These are phyloP conservation scores for Leptura quadrifasciata DNA, from an alignment of 2,888 invertebrate species.

Conservation along the genomic window DNA sequence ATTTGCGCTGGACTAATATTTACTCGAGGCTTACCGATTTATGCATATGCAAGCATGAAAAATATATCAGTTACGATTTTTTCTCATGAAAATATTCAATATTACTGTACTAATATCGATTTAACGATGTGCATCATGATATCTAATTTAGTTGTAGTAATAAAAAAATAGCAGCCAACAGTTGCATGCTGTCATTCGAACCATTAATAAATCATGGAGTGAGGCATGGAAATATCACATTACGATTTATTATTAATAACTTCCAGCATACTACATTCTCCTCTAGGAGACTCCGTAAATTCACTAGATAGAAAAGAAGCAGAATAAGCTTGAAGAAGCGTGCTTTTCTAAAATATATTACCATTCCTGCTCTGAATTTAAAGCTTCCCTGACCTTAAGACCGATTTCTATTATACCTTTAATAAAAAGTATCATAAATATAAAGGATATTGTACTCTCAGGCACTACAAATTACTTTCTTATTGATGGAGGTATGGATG, in stretches of 20 bases:
- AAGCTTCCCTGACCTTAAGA: slow-evolving; percentile 43
- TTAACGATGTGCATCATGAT: background rate
- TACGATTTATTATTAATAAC: slow-evolving; percentile 54
- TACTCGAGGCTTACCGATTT: too few relatives aligned
- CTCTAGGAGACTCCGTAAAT: slow-evolving; percentile 49
- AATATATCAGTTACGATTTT: too few relatives aligned
- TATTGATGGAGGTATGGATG: slow-evolving; percentile 9
- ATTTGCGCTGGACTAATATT: too few relatives aligned
- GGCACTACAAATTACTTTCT: slow-evolving; percentile 20
- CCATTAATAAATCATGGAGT: slow-evolving; percentile 21
- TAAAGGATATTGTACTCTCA: slow-evolving; percentile 18
- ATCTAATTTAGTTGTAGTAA: background rate
- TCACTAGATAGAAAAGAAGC: slow-evolving; percentile 49
- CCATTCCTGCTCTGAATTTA: slow-evolving; percentile 46
- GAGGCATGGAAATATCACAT: slow-evolving; percentile 47
- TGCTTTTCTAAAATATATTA: slow-evolving; percentile 46
- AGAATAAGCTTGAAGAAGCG: slow-evolving; percentile 44
- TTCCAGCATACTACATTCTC: slow-evolving; percentile 43
- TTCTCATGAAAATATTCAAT: too few relatives aligned
- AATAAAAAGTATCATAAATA: slow-evolving; percentile 25
- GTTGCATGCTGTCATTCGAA: slow-evolving; percentile 19
- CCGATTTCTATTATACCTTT: slow-evolving; percentile 40
- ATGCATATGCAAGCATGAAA: too few relatives aligned
- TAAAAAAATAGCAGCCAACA: slow-evolving; percentile 14
- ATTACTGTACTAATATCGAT: background rate